Conservation (phyloP, 2,888 invertebrate genomes). For the Acleris emargana region DNA sequence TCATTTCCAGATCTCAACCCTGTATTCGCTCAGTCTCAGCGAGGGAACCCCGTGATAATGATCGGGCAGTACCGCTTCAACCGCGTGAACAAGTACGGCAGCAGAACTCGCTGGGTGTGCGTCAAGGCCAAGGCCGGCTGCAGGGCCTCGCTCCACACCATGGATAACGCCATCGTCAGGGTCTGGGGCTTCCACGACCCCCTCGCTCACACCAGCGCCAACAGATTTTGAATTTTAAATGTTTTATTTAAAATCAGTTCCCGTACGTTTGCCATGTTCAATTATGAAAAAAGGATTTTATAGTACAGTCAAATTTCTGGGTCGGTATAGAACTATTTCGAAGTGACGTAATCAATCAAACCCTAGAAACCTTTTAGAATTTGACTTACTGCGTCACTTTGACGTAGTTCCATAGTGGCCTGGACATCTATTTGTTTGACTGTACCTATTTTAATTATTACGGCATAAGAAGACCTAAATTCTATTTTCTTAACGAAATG, state of each 20-base stretch:
- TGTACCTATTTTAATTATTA: not conserved
- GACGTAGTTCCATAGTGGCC: no score
- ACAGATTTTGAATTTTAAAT: constrained; percentile 58
- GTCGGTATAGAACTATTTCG: no score
- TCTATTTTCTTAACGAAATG: constrained; percentile 7
- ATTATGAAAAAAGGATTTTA: no score
- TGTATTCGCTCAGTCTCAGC: constrained; percentile 75
- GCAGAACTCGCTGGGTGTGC: constrained; percentile 75
- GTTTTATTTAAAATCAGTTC: not conserved
- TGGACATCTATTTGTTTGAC: no score
- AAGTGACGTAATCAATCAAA: no score
- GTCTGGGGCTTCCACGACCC: constrained; percentile 79
- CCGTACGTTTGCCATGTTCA: not conserved
- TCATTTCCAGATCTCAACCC: constrained; percentile 73
- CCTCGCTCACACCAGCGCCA: constrained; percentile 73
- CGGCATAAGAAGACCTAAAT: constrained; percentile 1
- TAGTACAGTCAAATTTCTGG: no score
- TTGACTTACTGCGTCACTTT: no score
- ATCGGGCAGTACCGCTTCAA: constrained; percentile 78
- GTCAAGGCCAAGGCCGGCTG: constrained; percentile 79
- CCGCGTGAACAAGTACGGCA: constrained; percentile 75
- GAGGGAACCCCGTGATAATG: constrained; percentile 79
- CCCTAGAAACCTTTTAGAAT: no score
- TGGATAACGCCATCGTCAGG: constrained; percentile 76
- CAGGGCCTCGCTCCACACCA: constrained; percentile 73